A percentile compares a stretch with the other conserved stretches of the same genome.
Evolutionary conservation across 2,888 invertebrate species (phyloP).

Genomic region (Anodontia alba): DNA sequence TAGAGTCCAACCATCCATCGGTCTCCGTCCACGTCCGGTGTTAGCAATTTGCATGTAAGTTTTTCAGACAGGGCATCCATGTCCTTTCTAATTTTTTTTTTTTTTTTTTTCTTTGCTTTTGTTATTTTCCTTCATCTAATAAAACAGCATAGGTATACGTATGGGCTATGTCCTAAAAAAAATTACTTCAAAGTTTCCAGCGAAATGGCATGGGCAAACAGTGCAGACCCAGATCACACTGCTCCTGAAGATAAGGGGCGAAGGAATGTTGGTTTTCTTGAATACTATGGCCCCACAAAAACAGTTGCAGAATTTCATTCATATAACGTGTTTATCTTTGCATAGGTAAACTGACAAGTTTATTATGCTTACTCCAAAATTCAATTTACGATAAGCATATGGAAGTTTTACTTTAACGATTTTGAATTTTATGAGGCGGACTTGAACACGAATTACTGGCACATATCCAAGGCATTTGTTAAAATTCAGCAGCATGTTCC

Average conservation of each 20-base stretch:
- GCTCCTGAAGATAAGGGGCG: too few species aligned
- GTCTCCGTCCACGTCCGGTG: too few species aligned
- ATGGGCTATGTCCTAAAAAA: too few species aligned
- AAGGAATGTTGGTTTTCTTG: too few species aligned
- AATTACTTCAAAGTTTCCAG: too few species aligned
- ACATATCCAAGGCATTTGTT: not conserved
- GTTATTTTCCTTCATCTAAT: not conserved
- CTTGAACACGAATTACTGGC: not conserved
- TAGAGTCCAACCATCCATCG: too few species aligned
- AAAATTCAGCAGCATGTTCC: not conserved
- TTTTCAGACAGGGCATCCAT: too few species aligned
- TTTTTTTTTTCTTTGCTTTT: not conserved
- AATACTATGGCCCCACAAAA: too few species aligned
- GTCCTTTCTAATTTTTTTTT: not conserved
- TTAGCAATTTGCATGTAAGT: too few species aligned
- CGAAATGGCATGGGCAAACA: too few species aligned
- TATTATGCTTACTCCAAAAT: conserved; percentile 1
- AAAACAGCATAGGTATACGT: too few species aligned
- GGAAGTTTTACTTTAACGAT: not conserved
- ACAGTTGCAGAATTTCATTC: not conserved
- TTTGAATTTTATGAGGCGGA: not conserved
- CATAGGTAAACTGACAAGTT: not conserved
- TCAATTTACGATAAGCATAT: not conserved
- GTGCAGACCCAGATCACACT: too few species aligned
- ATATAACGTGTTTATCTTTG: not conserved